A percentile compares a stretch with the other conserved stretches of the same genome.
These are phyloP conservation scores for Neocloeon triangulifer DNA, from an alignment of 1,140 invertebrate genomes.

Conservation along the genomic window DNA sequence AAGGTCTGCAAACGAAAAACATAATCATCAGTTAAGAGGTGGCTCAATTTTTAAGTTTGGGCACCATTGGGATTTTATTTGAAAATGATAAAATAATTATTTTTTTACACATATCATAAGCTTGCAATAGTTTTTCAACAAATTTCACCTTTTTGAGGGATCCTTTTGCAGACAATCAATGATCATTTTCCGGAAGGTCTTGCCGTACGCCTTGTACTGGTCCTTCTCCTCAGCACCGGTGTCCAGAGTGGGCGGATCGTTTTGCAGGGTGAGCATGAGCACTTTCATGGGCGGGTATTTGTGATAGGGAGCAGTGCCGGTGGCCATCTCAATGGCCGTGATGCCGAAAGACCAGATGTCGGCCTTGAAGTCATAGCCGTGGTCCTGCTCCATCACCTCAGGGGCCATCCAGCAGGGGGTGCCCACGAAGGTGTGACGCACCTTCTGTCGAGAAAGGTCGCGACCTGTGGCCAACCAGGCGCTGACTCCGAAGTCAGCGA, in stretches of 20 bases:
- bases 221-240: slow-evolving; percentile 90
- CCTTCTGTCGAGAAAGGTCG: slow-evolving; percentile 82
- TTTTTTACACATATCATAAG: slow-evolving; percentile 5
- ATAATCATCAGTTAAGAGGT: too few relatives aligned
- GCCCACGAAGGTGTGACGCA: slow-evolving; percentile 90
- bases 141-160: slow-evolving; percentile 52
- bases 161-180: slow-evolving; percentile 88
- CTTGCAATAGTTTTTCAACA: slow-evolving; percentile 4
- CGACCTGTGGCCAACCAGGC: slow-evolving; percentile 80
- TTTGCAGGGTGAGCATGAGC: slow-evolving; percentile 91
- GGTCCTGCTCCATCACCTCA: slow-evolving; percentile 98
- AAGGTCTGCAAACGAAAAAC: slow-evolving; percentile 31
- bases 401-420: slow-evolving; percentile 99
- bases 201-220: slow-evolving; percentile 94
- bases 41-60: not conserved
- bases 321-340: slow-evolving; percentile 96
- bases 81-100: too few relatives aligned
- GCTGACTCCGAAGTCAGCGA: slow-evolving; percentile 86
- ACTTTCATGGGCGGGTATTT: slow-evolving; percentile 99
- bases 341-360: slow-evolving; percentile 99
- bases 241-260: slow-evolving; percentile 92
- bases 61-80: not conserved
- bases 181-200: slow-evolving; percentile 91
- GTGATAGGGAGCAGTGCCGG: slow-evolving; percentile 95
- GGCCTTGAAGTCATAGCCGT: slow-evolving; percentile 98